A percentile compares a stretch with the other conserved stretches of the same genome.
Conservation (phyloP, 2,797 vertebrate genomes). For the Anabacerthia variegaticeps region DNA sequence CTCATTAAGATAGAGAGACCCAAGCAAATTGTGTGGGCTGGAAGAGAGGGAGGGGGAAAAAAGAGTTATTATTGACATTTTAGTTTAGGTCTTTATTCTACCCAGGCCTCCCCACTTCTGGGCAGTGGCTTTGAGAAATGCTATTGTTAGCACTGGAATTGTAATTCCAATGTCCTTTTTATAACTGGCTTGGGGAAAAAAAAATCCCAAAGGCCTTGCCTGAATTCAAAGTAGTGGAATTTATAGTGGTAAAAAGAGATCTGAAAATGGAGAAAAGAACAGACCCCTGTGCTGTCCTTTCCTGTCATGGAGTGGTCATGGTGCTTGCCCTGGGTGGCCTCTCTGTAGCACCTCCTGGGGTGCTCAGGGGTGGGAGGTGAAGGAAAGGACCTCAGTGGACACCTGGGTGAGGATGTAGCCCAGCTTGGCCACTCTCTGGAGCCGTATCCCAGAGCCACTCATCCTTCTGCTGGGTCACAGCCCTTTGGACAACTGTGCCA, state of each 20-base stretch:
- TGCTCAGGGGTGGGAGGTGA: fast-evolving
- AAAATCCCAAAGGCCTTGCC: background rate
- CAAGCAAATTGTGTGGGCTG: background rate
- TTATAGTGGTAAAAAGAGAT: background rate
- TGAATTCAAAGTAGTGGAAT: background rate
- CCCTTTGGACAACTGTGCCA: fast-evolving
- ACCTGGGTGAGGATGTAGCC: background rate
- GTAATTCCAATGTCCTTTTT: slow-evolving; percentile 10
- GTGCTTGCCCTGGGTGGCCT: background rate
- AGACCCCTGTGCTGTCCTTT: fast-evolving
- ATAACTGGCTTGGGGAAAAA: background rate
- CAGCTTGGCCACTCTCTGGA: background rate
- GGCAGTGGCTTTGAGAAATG: background rate
- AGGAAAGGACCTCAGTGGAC: background rate
- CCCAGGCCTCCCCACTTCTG: background rate
- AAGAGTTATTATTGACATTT: slow-evolving; percentile 36
- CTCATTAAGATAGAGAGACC: slow-evolving; percentile 6
- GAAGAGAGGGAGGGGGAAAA: background rate
- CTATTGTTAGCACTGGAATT: slow-evolving; percentile 1
- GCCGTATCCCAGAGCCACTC: fast-evolving
- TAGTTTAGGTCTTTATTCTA: slow-evolving; percentile 23
- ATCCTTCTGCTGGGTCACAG: background rate
- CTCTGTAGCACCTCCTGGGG: background rate
- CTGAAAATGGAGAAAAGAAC: background rate
- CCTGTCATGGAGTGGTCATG: fast-evolving